Evolutionary conservation across 1,140 invertebrate species (phyloP).

Genomic region (Nasonia giraulti): DNA sequence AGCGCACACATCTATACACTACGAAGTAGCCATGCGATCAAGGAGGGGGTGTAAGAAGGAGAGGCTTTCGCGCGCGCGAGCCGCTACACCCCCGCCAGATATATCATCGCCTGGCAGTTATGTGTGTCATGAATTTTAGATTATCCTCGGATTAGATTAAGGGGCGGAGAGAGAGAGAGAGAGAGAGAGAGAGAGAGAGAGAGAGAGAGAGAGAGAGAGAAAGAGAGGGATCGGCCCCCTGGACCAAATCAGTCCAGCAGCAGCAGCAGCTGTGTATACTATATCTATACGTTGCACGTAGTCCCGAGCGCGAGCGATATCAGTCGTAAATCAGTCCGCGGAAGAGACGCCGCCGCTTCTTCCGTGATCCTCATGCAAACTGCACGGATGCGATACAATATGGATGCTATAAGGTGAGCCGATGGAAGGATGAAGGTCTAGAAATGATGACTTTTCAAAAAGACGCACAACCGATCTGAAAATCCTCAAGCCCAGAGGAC

Average conservation of each 20-base stretch:
- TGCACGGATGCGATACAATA: neutral
- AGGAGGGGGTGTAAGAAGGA: constrained; percentile 25
- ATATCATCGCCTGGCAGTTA: constrained; percentile 74
- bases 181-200: constrained; percentile 9
- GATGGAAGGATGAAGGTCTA: neutral
- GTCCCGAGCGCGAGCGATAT: neutral
- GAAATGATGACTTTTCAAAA: neutral
- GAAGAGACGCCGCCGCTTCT: neutral
- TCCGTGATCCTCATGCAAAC: constrained; percentile 29
- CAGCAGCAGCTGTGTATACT: neutral
- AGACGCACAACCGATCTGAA: neutral
- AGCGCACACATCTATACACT: neutral
- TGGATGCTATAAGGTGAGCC: neutral
- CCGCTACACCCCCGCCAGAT: constrained; percentile 67
- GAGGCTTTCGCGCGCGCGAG: constrained; percentile 51
- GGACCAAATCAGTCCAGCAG: constrained; percentile 55
- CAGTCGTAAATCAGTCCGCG: constrained; percentile 39
- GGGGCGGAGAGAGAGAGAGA: constrained; percentile 56
- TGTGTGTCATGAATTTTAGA: constrained; percentile 74
- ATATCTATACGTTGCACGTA: neutral
- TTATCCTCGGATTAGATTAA: constrained; percentile 73
- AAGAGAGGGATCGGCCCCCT: constrained; percentile 54
- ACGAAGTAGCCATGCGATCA: neutral
- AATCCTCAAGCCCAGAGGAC: neutral
- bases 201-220: constrained; percentile 6